phyloP scores from a whole-genome alignment of 2,113 vertebrate species.

The Mormoops blainvillei region DNA sequence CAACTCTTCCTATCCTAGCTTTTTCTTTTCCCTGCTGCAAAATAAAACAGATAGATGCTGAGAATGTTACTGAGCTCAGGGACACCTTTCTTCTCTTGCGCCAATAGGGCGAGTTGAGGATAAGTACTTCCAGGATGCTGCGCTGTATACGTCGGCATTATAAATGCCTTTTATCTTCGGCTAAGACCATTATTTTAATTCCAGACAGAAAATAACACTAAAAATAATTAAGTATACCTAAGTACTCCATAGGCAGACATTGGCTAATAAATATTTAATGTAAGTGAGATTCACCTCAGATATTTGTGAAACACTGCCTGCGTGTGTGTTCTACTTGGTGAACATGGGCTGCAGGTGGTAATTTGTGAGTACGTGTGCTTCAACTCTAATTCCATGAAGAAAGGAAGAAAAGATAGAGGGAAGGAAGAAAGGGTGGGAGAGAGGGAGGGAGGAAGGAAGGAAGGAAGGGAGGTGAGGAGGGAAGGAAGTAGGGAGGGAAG shows the following conservation, averaged over 20 bases:
- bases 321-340: not conserved
- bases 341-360: not conserved
- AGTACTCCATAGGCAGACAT: slow-evolving; percentile 55
- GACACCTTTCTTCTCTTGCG: not conserved
- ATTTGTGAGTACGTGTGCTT: not conserved
- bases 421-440: not conserved
- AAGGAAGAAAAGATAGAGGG: not conserved
- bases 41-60: slow-evolving; percentile 43
- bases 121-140: not conserved
- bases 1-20: not conserved
- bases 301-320: slow-evolving; percentile 54
- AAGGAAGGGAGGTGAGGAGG: accelerated
- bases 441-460: not conserved
- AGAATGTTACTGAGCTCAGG: slow-evolving; percentile 19
- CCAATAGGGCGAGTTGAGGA: slow-evolving; percentile 34
- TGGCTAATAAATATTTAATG: slow-evolving; percentile 72
- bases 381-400: not conserved
- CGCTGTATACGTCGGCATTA: not conserved
- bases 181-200: slow-evolving; percentile 57
- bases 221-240: slow-evolving; percentile 58
- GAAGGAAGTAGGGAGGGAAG: not conserved
- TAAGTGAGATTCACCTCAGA: slow-evolving; percentile 17
- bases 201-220: slow-evolving; percentile 65
- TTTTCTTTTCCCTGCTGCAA: not conserved
- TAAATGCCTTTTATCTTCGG: slow-evolving; percentile 59